Evolutionary conservation across 2,888 invertebrate genomes (phyloP), one percentile per base, ranked within the genome.

Genomic region (Osmoderma eremita): DNA sequence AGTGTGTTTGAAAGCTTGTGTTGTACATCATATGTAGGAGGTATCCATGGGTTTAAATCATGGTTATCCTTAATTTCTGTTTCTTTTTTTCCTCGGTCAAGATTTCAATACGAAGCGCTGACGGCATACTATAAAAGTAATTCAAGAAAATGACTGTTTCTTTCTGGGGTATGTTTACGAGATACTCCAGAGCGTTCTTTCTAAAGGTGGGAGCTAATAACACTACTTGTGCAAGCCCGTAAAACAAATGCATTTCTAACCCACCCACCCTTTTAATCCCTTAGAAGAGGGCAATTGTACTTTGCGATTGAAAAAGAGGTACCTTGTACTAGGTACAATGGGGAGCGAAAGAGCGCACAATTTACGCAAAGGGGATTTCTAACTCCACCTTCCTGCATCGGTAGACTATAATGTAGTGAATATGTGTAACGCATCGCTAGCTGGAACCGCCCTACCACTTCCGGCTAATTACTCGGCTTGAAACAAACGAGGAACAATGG

Each of bases 401-500:
- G 73, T 75, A 74, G 74, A 24, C 24, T 73, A 76, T 78, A 78
- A 78, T 78, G 77, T 76, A 71, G 69, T 72, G 71, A 69, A 71
- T 71, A 75, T 77, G 70, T 76, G 78, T 76, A 75, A 76, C 75
- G 76, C 77, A 77, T 75, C 75, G 76, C 71, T 71, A 72, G 75
- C 70, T 69, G 71, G 77, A 73, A 73, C 77, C 78, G 78, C 78
- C 79, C 78, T 76, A 74, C 77, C 75, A 77, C 79, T 78, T 78
- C 80, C 80, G 77, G 77, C 75, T 79, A 79, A 80, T 80, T 79
- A 80, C 77, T 71, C 73, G 69, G 71, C 73, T 71, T 75, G 76
- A 77, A 78, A 78, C 76, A 77, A 76, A 75, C 63, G 67, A 69
- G 64, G 80, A 79, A 80, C 80, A 79, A 78, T 78, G 74, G 78